A percentile compares a stretch with the other conserved stretches of the same genome.
Evolutionary conservation across 2,888 invertebrate species (phyloP).

Genomic region (Eretmocerus hayati): DNA sequence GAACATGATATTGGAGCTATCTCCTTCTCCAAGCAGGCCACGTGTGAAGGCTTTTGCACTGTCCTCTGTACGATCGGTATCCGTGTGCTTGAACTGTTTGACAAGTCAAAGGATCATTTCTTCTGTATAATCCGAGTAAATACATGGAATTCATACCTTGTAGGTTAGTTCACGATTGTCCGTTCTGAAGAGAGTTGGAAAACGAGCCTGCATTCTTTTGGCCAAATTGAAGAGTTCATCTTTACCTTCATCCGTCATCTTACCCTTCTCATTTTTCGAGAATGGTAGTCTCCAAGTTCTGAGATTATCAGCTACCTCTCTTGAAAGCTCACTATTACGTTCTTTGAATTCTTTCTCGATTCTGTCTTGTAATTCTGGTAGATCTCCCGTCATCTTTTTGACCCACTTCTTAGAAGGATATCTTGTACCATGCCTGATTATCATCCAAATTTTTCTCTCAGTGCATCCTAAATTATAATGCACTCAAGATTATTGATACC

Average conservation of each 20-base stretch:
- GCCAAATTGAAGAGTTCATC: slow-evolving; percentile 68
- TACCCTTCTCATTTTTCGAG: slow-evolving; percentile 52
- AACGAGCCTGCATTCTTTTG: slow-evolving; percentile 66
- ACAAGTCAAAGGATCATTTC: too few relatives aligned
- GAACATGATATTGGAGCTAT: slow-evolving; percentile 57
- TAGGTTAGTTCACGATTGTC: slow-evolving; percentile 57
- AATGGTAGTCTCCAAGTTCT: slow-evolving; percentile 56
- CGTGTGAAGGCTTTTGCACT: slow-evolving; percentile 70
- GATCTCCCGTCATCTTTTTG: slow-evolving; percentile 48
- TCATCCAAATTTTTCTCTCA: slow-evolving; percentile 65
- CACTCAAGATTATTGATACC: too few relatives aligned
- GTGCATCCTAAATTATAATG: slow-evolving; percentile 61
- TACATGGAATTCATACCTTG: too few relatives aligned
- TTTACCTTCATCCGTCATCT: slow-evolving; percentile 65
- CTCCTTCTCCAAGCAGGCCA: slow-evolving; percentile 66
- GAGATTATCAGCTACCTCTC: slow-evolving; percentile 48
- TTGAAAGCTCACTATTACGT: slow-evolving; percentile 47
- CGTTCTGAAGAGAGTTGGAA: slow-evolving; percentile 58
- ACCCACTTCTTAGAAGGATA: slow-evolving; percentile 59
- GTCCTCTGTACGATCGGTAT: slow-evolving; percentile 66
- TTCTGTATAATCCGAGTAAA: too few relatives aligned
- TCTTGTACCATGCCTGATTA: slow-evolving; percentile 73
- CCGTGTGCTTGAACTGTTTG: slow-evolving; percentile 70
- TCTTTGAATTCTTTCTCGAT: slow-evolving; percentile 51
- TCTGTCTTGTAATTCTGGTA: slow-evolving; percentile 52